Percentiles rank a stretch among this genome's conserved stretches.
phyloP scores from a whole-genome alignment of 2,888 invertebrate species.

The Drosophila kuntzei region DNA sequence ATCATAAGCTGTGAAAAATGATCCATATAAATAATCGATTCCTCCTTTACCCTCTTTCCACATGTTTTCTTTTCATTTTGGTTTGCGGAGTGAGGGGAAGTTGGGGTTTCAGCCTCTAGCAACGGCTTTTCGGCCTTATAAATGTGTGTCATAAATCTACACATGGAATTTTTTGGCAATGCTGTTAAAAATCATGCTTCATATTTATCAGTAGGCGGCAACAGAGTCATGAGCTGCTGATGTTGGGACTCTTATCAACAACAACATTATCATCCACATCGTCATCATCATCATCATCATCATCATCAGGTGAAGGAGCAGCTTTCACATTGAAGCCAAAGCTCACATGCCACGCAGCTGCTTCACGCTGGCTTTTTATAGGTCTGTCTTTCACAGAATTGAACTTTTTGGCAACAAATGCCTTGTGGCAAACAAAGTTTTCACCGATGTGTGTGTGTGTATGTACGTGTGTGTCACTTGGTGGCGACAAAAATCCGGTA shows the following conservation, averaged over 20 bases:
- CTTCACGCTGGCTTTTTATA: slow-evolving; percentile 51
- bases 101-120: slow-evolving; percentile 32
- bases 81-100: background rate
- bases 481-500: slow-evolving; percentile 78
- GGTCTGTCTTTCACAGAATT: slow-evolving; percentile 35
- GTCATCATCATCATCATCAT: slow-evolving; percentile 6
- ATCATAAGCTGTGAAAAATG: slow-evolving; percentile 48
- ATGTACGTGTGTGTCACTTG: slow-evolving; percentile 47
- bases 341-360: slow-evolving; percentile 42
- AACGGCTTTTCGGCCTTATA: slow-evolving; percentile 47
- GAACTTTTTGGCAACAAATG: slow-evolving; percentile 68
- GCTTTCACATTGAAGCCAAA: slow-evolving; percentile 22
- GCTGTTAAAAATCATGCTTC: slow-evolving; percentile 69
- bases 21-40: slow-evolving; percentile 57
- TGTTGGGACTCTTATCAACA: slow-evolving; percentile 55
- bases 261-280: slow-evolving; percentile 17
- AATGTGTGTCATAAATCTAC: slow-evolving; percentile 78
- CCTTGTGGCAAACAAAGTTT: slow-evolving; percentile 61
- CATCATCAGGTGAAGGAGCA: background rate
- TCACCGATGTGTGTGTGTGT: slow-evolving; percentile 10
- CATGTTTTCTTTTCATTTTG: slow-evolving; percentile 38
- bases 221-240: slow-evolving; percentile 27
- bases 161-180: slow-evolving; percentile 48
- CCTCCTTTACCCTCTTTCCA: background rate
- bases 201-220: slow-evolving; percentile 59